Evolutionary conservation across 2,888 invertebrate genomes (phyloP), one percentile per base, ranked within the genome.

Genomic region (Antheraea assamensis): DNA sequence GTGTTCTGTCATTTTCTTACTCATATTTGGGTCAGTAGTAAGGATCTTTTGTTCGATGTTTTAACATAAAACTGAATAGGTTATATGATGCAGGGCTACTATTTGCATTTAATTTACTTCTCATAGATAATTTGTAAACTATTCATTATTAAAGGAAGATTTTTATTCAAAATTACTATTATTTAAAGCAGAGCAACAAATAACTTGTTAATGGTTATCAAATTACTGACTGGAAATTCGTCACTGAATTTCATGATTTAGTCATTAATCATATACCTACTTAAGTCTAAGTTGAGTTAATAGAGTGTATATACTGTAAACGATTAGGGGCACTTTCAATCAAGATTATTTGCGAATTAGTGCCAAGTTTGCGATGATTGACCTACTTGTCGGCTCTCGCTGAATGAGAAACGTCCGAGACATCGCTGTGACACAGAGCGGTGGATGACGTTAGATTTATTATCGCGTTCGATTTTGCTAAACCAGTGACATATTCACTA

Each of bases 241-340:
- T 68, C 68, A 31, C 68, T 68, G n/a, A 35, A 21, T 68, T 68
- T 35, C 31, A 24, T 21, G 21, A 68, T n/a, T 35, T 68, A 35
- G 77, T 80, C 82, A 83, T 85, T 83, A 85, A 84, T 85, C 83
- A 82, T 83, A 84, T 75, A 71, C 64, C 77, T 75, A 74, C 75
- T 74, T 75, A 70, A 49, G 71, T 71, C 17, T 74, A 31, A 31
- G 75, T 73, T 49, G n/a, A 61, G 30, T 68, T 55, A 58, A 77
- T 79, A 77, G 75, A 76, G 78, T 80, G 42, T 42, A 42, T 42
- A 80, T 79, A 81, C 77, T 79, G 87, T 81, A 83, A 83, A 85
- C 88, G 88, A 91, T 92, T 88, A 90, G 87, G 86, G 85, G 83
- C 85, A 88, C 88, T 88, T 90, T 89, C 89, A 90, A 91, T 91